Evolutionary conservation across 2,888 invertebrate genomes (phyloP).

Genomic region (Malachius bipustulatus): DNA sequence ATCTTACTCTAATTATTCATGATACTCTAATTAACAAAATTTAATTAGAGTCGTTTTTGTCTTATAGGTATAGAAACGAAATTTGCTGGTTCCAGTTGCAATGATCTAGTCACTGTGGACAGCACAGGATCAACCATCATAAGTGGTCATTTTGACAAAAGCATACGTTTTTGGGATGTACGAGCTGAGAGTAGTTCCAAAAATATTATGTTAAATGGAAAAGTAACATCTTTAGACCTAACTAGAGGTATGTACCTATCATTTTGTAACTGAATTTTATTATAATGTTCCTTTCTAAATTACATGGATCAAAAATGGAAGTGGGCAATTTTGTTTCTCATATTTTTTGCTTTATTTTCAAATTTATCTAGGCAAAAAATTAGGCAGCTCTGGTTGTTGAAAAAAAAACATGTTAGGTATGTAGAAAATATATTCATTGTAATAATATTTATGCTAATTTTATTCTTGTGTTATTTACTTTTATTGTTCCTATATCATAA

Average conservation of each 20-base stretch:
- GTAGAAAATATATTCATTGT: no score
- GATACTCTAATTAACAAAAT: no score
- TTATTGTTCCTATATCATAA: no score
- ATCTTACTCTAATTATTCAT: no score
- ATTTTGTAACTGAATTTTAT: constrained; percentile 5
- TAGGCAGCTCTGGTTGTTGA: no score
- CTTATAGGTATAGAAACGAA: constrained; percentile 74
- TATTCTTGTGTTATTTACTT: no score
- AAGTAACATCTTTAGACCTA: constrained; percentile 89
- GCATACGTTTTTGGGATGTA: constrained; percentile 94
- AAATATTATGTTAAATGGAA: constrained; percentile 81
- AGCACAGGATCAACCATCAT: constrained; percentile 81
- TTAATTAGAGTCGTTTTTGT: no score
- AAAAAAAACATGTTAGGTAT: no score
- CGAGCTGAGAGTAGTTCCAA: constrained; percentile 75
- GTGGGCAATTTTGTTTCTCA: no score
- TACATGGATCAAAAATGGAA: no score
- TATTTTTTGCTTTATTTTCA: not conserved
- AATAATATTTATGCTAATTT: no score
- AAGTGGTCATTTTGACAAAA: constrained; percentile 96
- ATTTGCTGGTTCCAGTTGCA: constrained; percentile 93
- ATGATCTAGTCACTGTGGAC: constrained; percentile 88
- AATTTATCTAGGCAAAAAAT: no score
- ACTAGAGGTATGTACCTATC: constrained; percentile 60
- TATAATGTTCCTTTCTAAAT: not conserved